Percentiles rank a stretch among this genome's conserved stretches.
phyloP scores from a whole-genome alignment of 2,113 vertebrate species.

The Etheostoma spectabile region DNA sequence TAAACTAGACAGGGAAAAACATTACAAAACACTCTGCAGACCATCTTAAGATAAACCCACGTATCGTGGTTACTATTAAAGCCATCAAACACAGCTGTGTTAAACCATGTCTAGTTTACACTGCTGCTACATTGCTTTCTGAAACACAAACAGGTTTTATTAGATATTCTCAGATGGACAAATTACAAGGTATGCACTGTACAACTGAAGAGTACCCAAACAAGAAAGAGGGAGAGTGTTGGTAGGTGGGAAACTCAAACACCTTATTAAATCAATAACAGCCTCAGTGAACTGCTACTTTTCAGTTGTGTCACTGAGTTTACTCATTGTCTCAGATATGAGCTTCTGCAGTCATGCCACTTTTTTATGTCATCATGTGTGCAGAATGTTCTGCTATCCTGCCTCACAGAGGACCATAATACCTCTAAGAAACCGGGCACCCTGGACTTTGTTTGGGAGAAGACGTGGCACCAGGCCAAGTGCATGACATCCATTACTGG shows the following conservation, averaged over 20 bases:
- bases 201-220: constrained; percentile 39
- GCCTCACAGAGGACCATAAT: constrained; percentile 2
- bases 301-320: constrained; percentile 56
- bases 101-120: constrained; percentile 15
- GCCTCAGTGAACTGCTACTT: constrained; percentile 24
- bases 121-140: not conserved
- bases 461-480: constrained; percentile 49
- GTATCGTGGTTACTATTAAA: constrained; percentile 30
- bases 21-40: constrained; percentile 5
- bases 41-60: not conserved
- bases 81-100: constrained; percentile 31
- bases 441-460: constrained; percentile 9
- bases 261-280: constrained; percentile 57
- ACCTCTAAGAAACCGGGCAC: constrained; percentile 18
- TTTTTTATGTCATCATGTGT: constrained; percentile 57
- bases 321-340: constrained; percentile 45
- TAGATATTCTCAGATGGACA: constrained; percentile 27
- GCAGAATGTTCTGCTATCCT: constrained; percentile 39
- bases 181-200: constrained; percentile 25
- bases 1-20: constrained; percentile 2
- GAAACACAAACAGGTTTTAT: constrained; percentile 55
- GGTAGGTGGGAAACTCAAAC: constrained; percentile 42
- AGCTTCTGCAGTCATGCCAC: constrained; percentile 43
- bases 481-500: constrained; percentile 72
- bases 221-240: constrained; percentile 19